Evolutionary conservation across 2,113 vertebrate species (phyloP).

Genomic region (Origma solitaria): DNA sequence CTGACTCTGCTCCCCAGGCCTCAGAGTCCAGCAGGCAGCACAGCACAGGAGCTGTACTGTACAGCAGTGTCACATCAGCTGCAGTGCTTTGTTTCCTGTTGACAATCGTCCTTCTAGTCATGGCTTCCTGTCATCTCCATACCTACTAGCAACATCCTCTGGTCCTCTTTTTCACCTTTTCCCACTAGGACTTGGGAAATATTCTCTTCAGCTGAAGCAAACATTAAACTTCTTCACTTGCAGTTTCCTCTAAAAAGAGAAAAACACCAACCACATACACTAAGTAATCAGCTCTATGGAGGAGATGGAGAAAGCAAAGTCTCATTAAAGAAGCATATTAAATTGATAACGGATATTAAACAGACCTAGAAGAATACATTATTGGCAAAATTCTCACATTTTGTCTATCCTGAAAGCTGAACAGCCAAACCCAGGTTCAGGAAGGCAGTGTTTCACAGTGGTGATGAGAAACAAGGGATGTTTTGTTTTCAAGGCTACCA

Average conservation of each 20-base stretch:
- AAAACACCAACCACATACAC: not conserved
- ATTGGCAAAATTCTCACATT: constrained; percentile 43
- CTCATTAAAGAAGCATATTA: constrained; percentile 33
- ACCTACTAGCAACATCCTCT: constrained; percentile 1
- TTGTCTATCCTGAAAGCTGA: constrained; percentile 5
- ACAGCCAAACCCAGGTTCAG: not conserved
- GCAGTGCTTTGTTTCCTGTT: constrained; percentile 10
- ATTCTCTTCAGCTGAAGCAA: not conserved
- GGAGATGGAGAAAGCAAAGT: constrained; percentile 41
- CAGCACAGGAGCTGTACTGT: not conserved
- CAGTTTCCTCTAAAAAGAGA: constrained; percentile 13
- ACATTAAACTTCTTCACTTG: not conserved
- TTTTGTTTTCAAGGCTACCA: constrained; percentile 22
- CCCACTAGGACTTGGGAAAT: not conserved
- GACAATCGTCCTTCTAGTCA: not conserved
- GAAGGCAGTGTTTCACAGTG: not conserved
- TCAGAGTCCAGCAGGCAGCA: not conserved
- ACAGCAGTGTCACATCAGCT: not conserved
- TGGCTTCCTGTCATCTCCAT: constrained; percentile 16
- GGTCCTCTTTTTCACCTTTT: not conserved
- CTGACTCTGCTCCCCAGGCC: not conserved
- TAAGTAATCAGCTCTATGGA: constrained; percentile 32
- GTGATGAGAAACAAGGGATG: constrained; percentile 23
- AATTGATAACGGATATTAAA: constrained; percentile 41
- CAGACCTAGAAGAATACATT: constrained; percentile 25